A percentile compares a stretch with the other conserved stretches of the same genome.
Conservation (phyloP, 2,797 vertebrate species). For the Rhabdomys pumilio region DNA sequence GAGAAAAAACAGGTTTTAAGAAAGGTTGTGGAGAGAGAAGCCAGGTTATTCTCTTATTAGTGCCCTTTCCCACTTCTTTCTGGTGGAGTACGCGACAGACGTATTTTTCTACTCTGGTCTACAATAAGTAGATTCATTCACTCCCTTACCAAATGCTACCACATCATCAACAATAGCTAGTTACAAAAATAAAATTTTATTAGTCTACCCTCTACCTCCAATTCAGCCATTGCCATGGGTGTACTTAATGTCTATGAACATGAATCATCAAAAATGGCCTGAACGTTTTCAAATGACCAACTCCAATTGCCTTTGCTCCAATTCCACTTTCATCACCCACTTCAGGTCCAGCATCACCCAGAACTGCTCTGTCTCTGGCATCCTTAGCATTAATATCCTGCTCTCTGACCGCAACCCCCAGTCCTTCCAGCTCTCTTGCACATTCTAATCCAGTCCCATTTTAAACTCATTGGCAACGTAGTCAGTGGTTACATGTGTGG, state of each 20-base stretch:
- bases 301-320: background rate
- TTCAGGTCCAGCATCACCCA: background rate
- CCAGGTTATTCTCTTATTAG: background rate
- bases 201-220: background rate
- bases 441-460: conserved; percentile 72
- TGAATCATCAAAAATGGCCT: conserved; percentile 23
- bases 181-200: conserved; percentile 34
- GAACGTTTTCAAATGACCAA: conserved; percentile 38
- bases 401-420: conserved; percentile 48
- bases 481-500: conserved; percentile 67
- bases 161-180: conserved; percentile 3
- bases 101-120: background rate
- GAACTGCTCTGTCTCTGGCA: conserved; percentile 29
- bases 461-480: conserved; percentile 63
- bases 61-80: background rate
- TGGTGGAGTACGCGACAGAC: background rate
- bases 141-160: background rate
- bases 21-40: background rate
- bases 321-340: conserved; percentile 3
- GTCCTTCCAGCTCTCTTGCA: conserved; percentile 45
- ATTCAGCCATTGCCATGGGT: background rate
- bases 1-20: background rate
- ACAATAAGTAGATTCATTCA: background rate
- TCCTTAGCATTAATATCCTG: conserved; percentile 61
- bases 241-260: conserved; percentile 23